Conservation (phyloP, 2,113 vertebrate species). For the Octodon degus region DNA sequence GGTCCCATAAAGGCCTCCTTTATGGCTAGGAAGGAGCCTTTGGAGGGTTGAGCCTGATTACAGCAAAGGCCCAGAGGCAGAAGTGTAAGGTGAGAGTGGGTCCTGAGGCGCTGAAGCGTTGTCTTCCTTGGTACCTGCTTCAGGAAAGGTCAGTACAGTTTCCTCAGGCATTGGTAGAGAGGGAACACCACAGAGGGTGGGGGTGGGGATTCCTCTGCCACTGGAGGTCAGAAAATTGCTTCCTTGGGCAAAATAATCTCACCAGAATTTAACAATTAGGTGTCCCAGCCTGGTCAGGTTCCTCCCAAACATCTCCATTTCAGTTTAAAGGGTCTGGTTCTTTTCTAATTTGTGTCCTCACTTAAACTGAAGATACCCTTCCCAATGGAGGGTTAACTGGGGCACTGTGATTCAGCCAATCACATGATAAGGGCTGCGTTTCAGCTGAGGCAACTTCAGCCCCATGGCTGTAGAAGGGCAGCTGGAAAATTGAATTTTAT, state of each 20-base stretch:
- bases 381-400: background rate
- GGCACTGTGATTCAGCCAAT: background rate
- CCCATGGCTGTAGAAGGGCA: background rate
- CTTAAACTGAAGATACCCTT: background rate
- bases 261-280: background rate
- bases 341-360: background rate
- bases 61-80: background rate
- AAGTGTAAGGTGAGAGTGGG: background rate
- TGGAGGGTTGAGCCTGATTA: background rate
- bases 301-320: background rate
- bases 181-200: background rate
- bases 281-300: background rate
- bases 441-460: background rate
- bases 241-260: background rate
- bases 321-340: background rate
- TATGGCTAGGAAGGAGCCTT: background rate
- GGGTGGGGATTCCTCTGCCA: background rate
- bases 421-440: background rate
- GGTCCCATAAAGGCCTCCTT: background rate
- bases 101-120: background rate
- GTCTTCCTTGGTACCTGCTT: background rate
- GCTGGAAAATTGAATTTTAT: too few relatives aligned
- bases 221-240: background rate
- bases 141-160: background rate
- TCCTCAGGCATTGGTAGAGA: background rate